Evolutionary conservation across 2,113 vertebrate species (phyloP).

Genomic region (Bubo blakistoni): DNA sequence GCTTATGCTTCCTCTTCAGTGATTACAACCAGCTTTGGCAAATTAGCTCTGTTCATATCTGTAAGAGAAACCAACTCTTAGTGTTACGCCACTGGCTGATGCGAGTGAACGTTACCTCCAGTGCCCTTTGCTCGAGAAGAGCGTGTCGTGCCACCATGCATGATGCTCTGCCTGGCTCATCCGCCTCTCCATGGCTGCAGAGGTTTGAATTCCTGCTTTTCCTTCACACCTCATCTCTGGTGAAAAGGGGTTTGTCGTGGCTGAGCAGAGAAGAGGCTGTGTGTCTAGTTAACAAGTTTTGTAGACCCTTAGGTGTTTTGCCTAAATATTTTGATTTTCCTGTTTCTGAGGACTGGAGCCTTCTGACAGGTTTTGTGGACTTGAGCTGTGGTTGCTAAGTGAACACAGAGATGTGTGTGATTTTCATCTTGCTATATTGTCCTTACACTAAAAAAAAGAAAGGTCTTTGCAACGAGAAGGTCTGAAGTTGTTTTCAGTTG

Average conservation of each 20-base stretch:
- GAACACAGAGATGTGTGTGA: not conserved
- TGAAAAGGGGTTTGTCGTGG: not conserved
- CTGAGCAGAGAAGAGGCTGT: not conserved
- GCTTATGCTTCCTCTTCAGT: not conserved
- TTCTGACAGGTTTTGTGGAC: not conserved
- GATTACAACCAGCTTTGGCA: not conserved
- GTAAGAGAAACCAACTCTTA: not conserved
- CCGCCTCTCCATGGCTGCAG: not conserved
- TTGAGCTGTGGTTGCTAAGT: not conserved
- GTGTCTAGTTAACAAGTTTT: not conserved
- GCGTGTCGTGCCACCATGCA: fast-evolving
- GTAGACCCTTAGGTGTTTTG: not conserved
- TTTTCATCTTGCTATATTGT: not conserved
- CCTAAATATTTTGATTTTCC: not conserved
- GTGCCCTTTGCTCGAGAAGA: not conserved
- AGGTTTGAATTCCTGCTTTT: not conserved
- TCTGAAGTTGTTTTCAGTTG: not conserved
- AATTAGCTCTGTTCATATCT: not conserved
- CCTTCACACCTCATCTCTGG: not conserved
- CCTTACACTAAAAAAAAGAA: not conserved
- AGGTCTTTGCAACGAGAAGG: not conserved
- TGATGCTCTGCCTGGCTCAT: not conserved
- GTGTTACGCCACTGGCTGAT: not conserved
- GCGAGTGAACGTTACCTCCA: not conserved
- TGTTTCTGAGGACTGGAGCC: not conserved